Conservation (phyloP, 2,888 invertebrate species). For the Thumatha senex region DNA sequence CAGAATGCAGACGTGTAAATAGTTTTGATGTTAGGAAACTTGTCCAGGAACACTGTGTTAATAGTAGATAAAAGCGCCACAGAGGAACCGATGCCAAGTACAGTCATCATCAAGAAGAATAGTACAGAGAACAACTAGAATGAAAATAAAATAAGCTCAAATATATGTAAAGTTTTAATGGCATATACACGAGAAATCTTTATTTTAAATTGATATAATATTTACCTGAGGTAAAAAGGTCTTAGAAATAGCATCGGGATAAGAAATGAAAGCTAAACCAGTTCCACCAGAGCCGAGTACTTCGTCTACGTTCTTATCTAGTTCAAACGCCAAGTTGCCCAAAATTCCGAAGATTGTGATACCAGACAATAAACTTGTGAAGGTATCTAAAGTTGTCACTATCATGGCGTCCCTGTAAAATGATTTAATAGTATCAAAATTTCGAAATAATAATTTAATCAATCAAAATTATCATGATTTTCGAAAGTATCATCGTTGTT, state of each 20-base stretch:
- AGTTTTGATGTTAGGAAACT: slow-evolving; percentile 84
- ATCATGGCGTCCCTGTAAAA: slow-evolving; percentile 88
- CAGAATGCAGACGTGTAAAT: slow-evolving; percentile 84
- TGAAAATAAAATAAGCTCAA: not conserved
- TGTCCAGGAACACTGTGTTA: slow-evolving; percentile 87
- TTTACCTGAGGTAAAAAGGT: slow-evolving; percentile 90
- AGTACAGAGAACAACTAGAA: slow-evolving; percentile 88
- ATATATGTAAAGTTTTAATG: not conserved
- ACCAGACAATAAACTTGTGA: slow-evolving; percentile 92
- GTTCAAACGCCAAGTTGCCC: slow-evolving; percentile 89
- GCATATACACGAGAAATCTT: too few species aligned
- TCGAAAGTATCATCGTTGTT: too few species aligned
- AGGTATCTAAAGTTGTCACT: slow-evolving; percentile 91
- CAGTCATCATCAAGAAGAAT: slow-evolving; percentile 92
- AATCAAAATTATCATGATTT: too few species aligned
- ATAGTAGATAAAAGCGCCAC: slow-evolving; percentile 88
- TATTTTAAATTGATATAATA: not conserved
- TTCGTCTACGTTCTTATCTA: slow-evolving; percentile 80
- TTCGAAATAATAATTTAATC: too few species aligned
- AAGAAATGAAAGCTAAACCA: slow-evolving; percentile 92
- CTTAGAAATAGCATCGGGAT: slow-evolving; percentile 92
- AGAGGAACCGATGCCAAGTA: slow-evolving; percentile 90
- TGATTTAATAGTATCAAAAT: not conserved
- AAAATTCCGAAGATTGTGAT: slow-evolving; percentile 92
- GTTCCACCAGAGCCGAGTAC: slow-evolving; percentile 89